Percentiles rank a stretch among this genome's conserved stretches.
Conservation (phyloP, 2,888 invertebrate genomes). For the Dolichomitus sp. region DNA sequence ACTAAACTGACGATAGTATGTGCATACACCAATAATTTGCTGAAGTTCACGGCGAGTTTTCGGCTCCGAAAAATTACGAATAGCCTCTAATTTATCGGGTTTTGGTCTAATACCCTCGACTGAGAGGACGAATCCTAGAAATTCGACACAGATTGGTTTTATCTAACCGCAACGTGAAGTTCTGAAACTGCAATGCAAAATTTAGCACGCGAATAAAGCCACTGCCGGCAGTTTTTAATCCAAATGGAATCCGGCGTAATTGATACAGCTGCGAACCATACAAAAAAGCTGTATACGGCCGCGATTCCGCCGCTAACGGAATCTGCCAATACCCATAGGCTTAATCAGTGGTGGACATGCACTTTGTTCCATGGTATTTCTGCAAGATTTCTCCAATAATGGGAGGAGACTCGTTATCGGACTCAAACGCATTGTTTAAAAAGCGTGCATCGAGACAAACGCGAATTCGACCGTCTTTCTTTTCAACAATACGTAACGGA, state of each 20-base stretch:
- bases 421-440: background rate
- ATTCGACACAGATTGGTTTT: background rate
- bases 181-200: no score
- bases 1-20: no score
- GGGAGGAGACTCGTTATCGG: background rate
- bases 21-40: background rate
- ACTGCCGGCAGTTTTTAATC: no score
- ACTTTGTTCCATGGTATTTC: background rate
- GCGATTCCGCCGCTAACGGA: no score
- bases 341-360: no score
- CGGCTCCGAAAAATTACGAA: constrained; percentile 70
- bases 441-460: constrained; percentile 29
- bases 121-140: constrained; percentile 4
- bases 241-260: no score
- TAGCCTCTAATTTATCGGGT: constrained; percentile 55
- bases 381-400: background rate
- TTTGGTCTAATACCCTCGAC: constrained; percentile 22
- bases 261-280: no score
- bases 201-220: no score
- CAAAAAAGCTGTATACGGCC: no score
- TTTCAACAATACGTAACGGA: background rate
- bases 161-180: no score
- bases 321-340: no score
- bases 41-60: constrained; percentile 60
- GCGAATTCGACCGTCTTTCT: constrained; percentile 15